phyloP scores from a whole-genome alignment of 2,113 vertebrate genomes.

The Ceratotherium simum region DNA sequence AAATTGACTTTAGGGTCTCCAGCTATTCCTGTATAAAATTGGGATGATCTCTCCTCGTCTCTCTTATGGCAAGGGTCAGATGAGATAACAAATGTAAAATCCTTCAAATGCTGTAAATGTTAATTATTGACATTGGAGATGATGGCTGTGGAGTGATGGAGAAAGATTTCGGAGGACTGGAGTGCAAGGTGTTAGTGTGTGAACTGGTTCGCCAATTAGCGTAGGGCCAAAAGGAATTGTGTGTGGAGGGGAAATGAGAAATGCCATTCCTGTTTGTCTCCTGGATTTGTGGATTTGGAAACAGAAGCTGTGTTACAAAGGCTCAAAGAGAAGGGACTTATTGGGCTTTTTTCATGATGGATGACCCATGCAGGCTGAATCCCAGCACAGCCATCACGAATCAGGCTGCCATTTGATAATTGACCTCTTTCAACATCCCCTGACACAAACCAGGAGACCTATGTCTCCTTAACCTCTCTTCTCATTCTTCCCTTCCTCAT shows the following conservation, averaged over 20 bases:
- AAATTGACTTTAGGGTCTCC: background rate
- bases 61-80: background rate
- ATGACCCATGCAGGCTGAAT: background rate
- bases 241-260: background rate
- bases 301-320: background rate
- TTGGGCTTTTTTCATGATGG: background rate
- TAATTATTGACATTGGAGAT: background rate
- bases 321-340: slow-evolving; percentile 22
- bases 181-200: background rate
- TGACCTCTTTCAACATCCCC: background rate
- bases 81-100: background rate
- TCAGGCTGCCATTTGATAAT: background rate
- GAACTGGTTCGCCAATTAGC: background rate
- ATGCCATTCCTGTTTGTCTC: background rate
- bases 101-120: background rate
- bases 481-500: background rate
- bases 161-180: background rate
- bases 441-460: background rate
- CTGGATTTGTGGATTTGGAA: slow-evolving; percentile 47
- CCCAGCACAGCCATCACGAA: background rate
- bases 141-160: background rate
- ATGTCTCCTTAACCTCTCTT: background rate
- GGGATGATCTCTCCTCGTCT: background rate
- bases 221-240: background rate
- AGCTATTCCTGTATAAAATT: background rate